A percentile compares a stretch with the other conserved stretches of the same genome.
These are phyloP conservation scores for Pristionchus arcanus DNA, from an alignment of 2,888 invertebrate species.

Conservation along the genomic window DNA sequence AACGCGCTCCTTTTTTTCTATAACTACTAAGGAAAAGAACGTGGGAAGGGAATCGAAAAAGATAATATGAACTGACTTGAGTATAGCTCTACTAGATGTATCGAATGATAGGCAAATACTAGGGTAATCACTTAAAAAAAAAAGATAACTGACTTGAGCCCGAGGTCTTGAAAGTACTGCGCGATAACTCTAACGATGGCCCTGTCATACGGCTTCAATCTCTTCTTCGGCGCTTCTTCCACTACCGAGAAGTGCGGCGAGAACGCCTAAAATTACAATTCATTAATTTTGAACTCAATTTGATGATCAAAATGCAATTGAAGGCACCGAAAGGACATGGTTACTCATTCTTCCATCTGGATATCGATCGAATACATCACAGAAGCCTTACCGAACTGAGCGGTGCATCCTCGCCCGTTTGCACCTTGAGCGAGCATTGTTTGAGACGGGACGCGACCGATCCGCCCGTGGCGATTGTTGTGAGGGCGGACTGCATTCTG, in stretches of 20 bases:
- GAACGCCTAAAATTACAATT: no score
- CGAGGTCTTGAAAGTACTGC: slow-evolving; percentile 50
- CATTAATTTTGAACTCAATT: no score
- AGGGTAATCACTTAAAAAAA: no score
- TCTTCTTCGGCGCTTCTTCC: not conserved
- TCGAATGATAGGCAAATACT: no score
- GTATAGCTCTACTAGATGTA: no score
- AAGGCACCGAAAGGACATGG: no score
- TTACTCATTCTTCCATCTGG: not conserved
- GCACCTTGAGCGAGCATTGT: slow-evolving; percentile 50
- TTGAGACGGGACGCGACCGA: slow-evolving; percentile 50
- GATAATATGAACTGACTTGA: slow-evolving; percentile 37
- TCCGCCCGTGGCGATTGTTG: not conserved
- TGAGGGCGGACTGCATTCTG: slow-evolving; percentile 28
- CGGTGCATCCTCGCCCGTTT: not conserved
- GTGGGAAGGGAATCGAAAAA: no score
- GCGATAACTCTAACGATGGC: slow-evolving; percentile 39
- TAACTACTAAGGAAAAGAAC: no score
- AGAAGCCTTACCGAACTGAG: not conserved
- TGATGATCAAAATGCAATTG: no score
- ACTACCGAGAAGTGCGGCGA: no score
- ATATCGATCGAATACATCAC: not conserved
- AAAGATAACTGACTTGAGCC: slow-evolving; percentile 42
- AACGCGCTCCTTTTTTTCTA: not conserved
- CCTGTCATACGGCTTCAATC: not conserved